A percentile compares a stretch with the other conserved stretches of the same genome.
phyloP scores from a whole-genome alignment of 2,113 vertebrate genomes.

The Kryptolebias marmoratus region DNA sequence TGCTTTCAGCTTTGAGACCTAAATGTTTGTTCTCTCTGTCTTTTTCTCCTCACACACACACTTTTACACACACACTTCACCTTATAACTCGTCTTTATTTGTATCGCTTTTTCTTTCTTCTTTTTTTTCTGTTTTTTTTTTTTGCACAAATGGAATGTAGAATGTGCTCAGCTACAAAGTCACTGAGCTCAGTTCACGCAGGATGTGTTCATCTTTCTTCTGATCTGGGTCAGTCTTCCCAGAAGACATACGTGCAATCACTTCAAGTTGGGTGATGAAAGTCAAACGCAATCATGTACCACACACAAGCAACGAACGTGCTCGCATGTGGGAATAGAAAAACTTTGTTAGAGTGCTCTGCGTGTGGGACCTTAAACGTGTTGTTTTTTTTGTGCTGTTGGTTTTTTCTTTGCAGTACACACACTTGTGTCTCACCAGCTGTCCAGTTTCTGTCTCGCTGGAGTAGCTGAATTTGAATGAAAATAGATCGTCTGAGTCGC shows the following conservation, averaged over 20 bases:
- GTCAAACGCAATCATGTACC: slow-evolving; percentile 73
- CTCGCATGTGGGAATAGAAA: slow-evolving; percentile 25
- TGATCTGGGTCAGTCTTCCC: slow-evolving; percentile 66
- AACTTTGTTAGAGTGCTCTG: slow-evolving; percentile 34
- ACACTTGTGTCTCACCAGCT: slow-evolving; percentile 1
- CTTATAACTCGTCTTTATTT: too few species aligned
- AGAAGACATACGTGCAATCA: slow-evolving; percentile 20
- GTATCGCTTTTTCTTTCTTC: slow-evolving; percentile 10
- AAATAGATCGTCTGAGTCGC: slow-evolving; percentile 30
- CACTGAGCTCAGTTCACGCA: slow-evolving; percentile 23
- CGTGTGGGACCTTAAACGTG: slow-evolving; percentile 18
- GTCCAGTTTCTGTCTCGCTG: background rate
- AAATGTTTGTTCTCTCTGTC: slow-evolving; percentile 43
- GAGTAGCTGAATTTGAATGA: slow-evolving; percentile 36
- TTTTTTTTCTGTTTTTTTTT: slow-evolving; percentile 11
- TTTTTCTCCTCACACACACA: background rate
- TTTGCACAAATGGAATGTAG: slow-evolving; percentile 10
- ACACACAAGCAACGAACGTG: slow-evolving; percentile 37
- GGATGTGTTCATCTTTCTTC: slow-evolving; percentile 48
- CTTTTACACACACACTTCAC: background rate
- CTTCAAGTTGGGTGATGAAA: slow-evolving; percentile 72
- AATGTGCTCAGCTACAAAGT: slow-evolving; percentile 34
- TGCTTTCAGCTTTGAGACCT: slow-evolving; percentile 69
- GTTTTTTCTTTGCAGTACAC: background rate
- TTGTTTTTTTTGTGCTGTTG: background rate